These are phyloP conservation scores for Dicrostonyx torquatus DNA, from an alignment of 2,797 vertebrate species.

Conservation along the genomic window DNA sequence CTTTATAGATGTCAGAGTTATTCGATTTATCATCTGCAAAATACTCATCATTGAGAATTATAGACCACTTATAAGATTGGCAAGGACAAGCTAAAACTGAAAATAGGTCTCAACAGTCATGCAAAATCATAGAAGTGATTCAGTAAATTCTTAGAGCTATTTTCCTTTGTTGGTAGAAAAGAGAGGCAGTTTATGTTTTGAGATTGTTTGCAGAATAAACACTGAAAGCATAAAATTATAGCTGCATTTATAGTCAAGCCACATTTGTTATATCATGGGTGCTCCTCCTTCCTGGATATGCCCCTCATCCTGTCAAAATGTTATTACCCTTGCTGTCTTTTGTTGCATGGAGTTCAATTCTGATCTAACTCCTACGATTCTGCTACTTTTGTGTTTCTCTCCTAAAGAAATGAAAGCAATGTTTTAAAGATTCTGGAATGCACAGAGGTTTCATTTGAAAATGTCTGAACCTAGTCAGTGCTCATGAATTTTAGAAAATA, in stretches of 20 bases:
- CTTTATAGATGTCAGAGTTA: constrained; percentile 74
- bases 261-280: constrained; percentile 43
- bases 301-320: constrained; percentile 8
- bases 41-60: constrained; percentile 75
- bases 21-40: constrained; percentile 73
- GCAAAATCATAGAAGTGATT: constrained; percentile 65
- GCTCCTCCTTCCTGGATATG: constrained; percentile 4
- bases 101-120: constrained; percentile 61
- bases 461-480: constrained; percentile 7
- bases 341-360: constrained; percentile 17
- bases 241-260: constrained; percentile 43
- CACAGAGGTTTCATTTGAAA: constrained; percentile 24
- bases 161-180: constrained; percentile 50
- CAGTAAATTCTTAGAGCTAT: constrained; percentile 52
- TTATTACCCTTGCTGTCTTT: constrained; percentile 34
- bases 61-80: constrained; percentile 72
- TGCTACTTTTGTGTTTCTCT: not conserved
- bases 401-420: not conserved
- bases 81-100: constrained; percentile 67
- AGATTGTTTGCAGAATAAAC: constrained; percentile 56
- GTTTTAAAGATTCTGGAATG: constrained; percentile 7
- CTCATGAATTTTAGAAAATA: constrained; percentile 15
- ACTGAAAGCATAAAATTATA: constrained; percentile 39
- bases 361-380: not conserved
- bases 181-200: constrained; percentile 14